phyloP scores from a whole-genome alignment of 2,797 vertebrate species.

The Lerista edwardsae region DNA sequence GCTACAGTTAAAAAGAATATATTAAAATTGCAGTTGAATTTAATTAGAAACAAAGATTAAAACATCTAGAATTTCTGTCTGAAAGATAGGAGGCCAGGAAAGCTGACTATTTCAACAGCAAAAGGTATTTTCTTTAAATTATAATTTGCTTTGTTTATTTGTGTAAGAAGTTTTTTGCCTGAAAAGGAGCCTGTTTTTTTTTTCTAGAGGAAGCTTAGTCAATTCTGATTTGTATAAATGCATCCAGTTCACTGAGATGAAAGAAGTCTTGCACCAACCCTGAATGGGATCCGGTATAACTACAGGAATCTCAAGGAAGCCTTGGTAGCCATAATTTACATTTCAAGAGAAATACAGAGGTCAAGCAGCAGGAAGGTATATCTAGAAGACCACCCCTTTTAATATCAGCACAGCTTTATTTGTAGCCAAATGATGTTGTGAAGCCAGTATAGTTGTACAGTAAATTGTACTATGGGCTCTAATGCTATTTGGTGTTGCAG shows the following conservation, averaged over 20 bases:
- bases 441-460: constrained; percentile 41
- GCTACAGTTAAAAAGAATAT: neutral
- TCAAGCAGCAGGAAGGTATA: constrained; percentile 29
- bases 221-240: constrained; percentile 35
- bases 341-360: constrained; percentile 46
- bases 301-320: constrained; percentile 38
- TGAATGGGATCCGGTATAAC: constrained; percentile 43
- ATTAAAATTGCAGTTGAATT: neutral
- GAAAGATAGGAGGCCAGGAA: constrained; percentile 31
- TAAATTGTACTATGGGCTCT: constrained; percentile 57
- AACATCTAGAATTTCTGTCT: neutral
- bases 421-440: neutral
- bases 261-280: constrained; percentile 40
- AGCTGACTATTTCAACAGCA: neutral
- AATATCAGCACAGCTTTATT: neutral
- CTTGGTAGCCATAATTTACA: constrained; percentile 50
- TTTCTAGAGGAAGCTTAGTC: constrained; percentile 21
- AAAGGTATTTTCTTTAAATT: neutral
- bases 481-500: constrained; percentile 47
- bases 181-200: neutral
- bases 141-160: neutral
- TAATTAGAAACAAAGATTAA: neutral
- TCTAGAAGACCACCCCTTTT: neutral
- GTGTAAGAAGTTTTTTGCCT: neutral
- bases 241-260: constrained; percentile 31